Conservation (phyloP, 2,797 vertebrate species). For the Prunella strophiata region DNA sequence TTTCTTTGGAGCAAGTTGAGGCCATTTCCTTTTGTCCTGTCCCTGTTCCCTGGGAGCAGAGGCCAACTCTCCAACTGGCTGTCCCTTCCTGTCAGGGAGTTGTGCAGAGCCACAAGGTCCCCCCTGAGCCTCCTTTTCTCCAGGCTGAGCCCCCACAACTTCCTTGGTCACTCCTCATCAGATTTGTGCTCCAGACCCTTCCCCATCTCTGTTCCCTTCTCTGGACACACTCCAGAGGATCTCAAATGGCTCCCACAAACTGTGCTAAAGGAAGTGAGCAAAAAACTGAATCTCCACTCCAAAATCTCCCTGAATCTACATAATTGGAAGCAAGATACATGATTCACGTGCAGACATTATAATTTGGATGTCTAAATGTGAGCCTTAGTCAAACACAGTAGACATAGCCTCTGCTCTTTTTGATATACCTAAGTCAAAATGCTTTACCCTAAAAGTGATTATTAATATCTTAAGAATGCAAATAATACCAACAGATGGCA, state of each 20-base stretch:
- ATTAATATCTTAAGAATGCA: background rate
- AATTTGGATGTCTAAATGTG: background rate
- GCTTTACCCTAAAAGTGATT: fast-evolving
- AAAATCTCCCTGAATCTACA: background rate
- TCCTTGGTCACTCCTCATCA: background rate
- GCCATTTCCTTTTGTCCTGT: background rate
- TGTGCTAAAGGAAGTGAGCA: background rate
- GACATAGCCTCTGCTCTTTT: background rate
- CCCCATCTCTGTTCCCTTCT: background rate
- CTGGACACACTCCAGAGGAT: fast-evolving
- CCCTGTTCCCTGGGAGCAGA: background rate
- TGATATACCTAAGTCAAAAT: fast-evolving
- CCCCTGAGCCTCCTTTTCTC: background rate
- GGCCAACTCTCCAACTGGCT: fast-evolving
- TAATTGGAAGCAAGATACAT: background rate
- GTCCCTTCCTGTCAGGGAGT: fast-evolving
- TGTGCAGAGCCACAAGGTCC: background rate
- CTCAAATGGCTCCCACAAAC: fast-evolving
- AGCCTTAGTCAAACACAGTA: background rate
- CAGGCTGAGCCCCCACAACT: background rate
- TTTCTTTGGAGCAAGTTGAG: background rate
- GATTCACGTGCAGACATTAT: background rate
- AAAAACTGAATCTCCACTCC: background rate
- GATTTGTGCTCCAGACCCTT: background rate
- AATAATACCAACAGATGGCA: background rate